Base-by-base conservation (phyloP, 2,797 vertebrate species). In the Sebastiscus albofasciatus region DNA sequence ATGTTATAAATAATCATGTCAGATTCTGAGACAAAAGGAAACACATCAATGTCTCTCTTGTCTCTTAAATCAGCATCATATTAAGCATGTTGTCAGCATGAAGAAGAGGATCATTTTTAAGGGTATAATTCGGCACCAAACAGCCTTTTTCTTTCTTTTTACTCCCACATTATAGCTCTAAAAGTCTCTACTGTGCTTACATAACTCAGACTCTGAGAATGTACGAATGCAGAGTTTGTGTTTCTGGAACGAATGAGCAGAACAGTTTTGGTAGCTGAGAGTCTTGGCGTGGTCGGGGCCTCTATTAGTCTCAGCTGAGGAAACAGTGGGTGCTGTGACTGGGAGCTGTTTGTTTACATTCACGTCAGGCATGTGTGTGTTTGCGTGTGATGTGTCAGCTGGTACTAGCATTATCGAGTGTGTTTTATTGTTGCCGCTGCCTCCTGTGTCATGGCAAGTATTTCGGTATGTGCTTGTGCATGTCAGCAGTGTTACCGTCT, bases 301-400 rank as follows among this genome's bases (percentile, higher is more conserved):
- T 64, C 22, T 87, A 13, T 90, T 85, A 79, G 31, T 80, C 67
- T 86, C 84, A 90, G 80, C 90, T 93, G 86, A 87, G 70, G 80
- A 88, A 87, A 90, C 73, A 78, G 54, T 78, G 73, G 49, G 66
- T 84, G 81, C 86, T 78, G 75, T 80, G 87, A 84, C 59, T 77
- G 71, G 69, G 39, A 81, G 73, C 82, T 66, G 70, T 92, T 92
- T 92, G 78, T 91, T 89, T 88, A 75, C 69, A 31, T 27, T 78
- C 74, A 20, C 22, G 3, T 82, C 87, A 83, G 88, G 80, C 87
- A 75, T 87, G 83, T 87, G 83, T 87, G 75, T 71, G 49, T 83
- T 65, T 62, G 83, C 29, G 33, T 87, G 85, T 83, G 54, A 87
- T 72, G 64, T 77, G 80, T 89, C 90, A 93, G 85, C 87, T 91